Conservation (phyloP, 2,797 vertebrate genomes). For the Malurus leucopterus region DNA sequence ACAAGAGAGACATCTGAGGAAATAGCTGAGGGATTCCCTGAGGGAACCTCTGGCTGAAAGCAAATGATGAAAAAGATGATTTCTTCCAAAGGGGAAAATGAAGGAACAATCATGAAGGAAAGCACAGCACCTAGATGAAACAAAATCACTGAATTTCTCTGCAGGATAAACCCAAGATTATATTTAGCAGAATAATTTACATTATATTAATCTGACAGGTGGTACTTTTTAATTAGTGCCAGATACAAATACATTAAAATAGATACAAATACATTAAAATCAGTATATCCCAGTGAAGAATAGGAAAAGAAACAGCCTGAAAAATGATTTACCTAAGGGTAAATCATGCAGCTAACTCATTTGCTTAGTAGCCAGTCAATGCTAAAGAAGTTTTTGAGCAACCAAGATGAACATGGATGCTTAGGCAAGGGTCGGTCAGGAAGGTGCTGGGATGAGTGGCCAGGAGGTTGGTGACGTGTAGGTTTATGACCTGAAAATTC, state of each 20-base stretch:
- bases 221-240: background rate
- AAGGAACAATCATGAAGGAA: background rate
- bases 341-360: background rate
- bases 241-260: background rate
- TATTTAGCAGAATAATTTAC: background rate
- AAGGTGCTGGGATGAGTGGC: background rate
- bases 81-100: background rate
- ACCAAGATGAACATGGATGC: background rate
- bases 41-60: background rate
- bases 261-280: background rate
- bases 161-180: background rate
- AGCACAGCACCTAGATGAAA: background rate
- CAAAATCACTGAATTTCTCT: background rate
- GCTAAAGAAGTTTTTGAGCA: background rate
- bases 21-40: background rate
- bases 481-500: background rate
- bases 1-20: background rate
- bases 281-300: background rate
- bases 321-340: background rate
- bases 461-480: fast-evolving
- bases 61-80: background rate
- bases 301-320: background rate
- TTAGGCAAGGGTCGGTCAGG: background rate
- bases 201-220: background rate
- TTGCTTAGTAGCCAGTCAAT: background rate